A percentile compares a stretch with the other conserved stretches of the same genome.
Conservation (phyloP, 2,113 vertebrate species). For the Urocynchramus pylzowi region DNA sequence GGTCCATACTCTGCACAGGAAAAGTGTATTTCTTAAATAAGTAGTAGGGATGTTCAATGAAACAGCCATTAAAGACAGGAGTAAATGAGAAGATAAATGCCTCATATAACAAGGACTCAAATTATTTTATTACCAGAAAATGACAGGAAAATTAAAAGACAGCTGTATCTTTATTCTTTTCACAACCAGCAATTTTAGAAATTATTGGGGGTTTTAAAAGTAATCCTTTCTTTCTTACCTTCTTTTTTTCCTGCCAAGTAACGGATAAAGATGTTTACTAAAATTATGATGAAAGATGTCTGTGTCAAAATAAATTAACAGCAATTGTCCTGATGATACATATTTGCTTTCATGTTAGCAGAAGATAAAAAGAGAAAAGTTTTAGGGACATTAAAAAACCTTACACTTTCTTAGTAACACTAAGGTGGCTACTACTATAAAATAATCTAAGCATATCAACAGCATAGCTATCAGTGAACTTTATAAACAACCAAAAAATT, state of each 20-base stretch:
- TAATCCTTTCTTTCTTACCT: neutral
- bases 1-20: neutral
- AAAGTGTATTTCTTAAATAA: neutral
- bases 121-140: neutral
- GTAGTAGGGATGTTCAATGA: neutral
- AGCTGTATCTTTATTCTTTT: neutral
- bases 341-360: neutral
- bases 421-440: neutral
- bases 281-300: neutral
- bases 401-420: neutral
- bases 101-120: neutral
- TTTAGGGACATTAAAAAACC: neutral
- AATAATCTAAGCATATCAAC: neutral
- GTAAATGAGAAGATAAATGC: neutral
- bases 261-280: neutral
- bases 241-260: neutral
- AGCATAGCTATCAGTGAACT: neutral
- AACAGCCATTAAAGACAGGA: neutral
- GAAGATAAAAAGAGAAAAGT: neutral
- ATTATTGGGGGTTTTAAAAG: accelerated
- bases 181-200: neutral
- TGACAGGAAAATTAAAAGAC: neutral
- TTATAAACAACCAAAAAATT: neutral
- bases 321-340: neutral
- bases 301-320: neutral